Conservation (phyloP, 2,797 vertebrate species). For the Loriculus beryllinus region DNA sequence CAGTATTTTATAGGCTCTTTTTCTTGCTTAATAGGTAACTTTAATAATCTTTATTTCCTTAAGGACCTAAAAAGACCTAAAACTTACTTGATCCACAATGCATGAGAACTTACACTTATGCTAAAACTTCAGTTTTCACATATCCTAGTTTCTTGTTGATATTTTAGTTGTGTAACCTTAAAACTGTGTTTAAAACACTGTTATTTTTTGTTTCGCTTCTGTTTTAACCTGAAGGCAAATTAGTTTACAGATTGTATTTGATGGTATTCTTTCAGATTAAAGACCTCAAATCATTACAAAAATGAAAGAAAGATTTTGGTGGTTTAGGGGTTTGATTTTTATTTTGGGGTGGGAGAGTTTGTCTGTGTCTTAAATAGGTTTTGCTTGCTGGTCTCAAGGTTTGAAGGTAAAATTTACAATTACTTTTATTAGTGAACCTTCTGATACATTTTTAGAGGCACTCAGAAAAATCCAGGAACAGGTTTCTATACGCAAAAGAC, state of each 20-base stretch:
- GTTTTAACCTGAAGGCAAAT: neutral
- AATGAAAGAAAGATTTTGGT: neutral
- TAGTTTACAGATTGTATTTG: neutral
- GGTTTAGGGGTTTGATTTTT: neutral
- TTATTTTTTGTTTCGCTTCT: neutral
- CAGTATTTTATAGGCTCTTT: neutral
- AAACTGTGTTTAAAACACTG: neutral
- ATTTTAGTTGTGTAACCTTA: neutral
- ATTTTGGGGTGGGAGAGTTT: neutral
- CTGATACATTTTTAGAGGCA: slow-evolving; percentile 37
- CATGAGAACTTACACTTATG: neutral
- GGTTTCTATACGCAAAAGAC: slow-evolving; percentile 33
- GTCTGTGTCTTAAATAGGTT: neutral
- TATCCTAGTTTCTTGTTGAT: neutral
- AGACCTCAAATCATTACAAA: neutral
- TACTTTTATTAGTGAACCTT: slow-evolving; percentile 10
- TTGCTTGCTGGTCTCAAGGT: neutral
- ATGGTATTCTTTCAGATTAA: slow-evolving; percentile 8
- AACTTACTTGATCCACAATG: neutral
- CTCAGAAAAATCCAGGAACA: slow-evolving; percentile 54
- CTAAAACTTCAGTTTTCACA: neutral
- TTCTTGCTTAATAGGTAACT: neutral
- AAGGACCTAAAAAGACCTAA: neutral
- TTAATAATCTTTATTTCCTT: neutral
- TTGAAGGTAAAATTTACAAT: slow-evolving; percentile 28